Evolutionary conservation across 2,888 invertebrate species (phyloP).

Genomic region (Athalia cordata): DNA sequence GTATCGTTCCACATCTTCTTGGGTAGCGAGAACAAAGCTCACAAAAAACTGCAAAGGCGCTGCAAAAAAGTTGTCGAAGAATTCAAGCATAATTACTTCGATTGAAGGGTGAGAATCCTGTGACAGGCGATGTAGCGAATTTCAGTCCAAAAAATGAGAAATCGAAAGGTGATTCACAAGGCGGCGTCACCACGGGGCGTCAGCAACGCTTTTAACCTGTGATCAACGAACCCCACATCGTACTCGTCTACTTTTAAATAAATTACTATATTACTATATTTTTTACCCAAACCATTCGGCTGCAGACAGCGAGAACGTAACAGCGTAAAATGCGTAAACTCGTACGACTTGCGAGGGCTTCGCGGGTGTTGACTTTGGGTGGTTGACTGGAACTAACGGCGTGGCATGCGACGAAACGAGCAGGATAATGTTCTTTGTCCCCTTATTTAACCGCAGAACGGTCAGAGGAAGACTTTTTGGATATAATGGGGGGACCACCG

Average conservation of each 20-base stretch:
- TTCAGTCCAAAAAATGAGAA: slow-evolving; percentile 32
- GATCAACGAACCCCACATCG: neutral
- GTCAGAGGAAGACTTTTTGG: neutral
- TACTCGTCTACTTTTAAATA: neutral
- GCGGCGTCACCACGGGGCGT: neutral
- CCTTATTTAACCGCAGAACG: slow-evolving; percentile 11
- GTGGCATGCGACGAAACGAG: neutral
- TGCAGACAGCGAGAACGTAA: slow-evolving; percentile 32
- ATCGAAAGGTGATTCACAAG: slow-evolving; percentile 1
- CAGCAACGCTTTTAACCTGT: slow-evolving; percentile 4
- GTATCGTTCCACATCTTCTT: too few relatives aligned
- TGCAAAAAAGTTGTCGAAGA: slow-evolving; percentile 53
- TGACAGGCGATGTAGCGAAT: slow-evolving; percentile 50
- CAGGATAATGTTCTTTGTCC: slow-evolving; percentile 2
- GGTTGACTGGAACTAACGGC: neutral
- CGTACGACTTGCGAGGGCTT: neutral
- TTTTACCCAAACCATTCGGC: neutral
- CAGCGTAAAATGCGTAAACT: slow-evolving; percentile 4
- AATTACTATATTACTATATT: too few relatives aligned
- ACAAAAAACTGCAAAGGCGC: slow-evolving; percentile 50
- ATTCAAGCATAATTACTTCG: slow-evolving; percentile 53
- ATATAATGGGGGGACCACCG: slow-evolving; percentile 55
- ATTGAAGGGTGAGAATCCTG: slow-evolving; percentile 1
- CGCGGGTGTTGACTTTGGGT: slow-evolving; percentile 1
- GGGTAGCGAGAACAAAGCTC: slow-evolving; percentile 45